A percentile compares a stretch with the other conserved stretches of the same genome.
Conservation (phyloP, 2,797 vertebrate species). For the Chaenodraco wilsoni region DNA sequence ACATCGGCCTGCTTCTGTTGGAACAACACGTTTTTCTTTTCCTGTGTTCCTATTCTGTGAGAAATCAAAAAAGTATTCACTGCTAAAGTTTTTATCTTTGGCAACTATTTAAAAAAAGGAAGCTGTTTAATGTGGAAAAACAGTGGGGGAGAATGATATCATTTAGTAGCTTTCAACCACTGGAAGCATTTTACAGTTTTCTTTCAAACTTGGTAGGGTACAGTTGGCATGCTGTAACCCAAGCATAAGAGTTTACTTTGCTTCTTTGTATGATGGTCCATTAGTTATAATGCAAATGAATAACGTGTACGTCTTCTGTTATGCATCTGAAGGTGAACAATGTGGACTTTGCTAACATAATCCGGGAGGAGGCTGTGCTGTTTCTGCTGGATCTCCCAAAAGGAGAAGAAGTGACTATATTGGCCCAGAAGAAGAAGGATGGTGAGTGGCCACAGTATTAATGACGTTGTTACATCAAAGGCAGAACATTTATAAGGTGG, state of each 20-base stretch:
- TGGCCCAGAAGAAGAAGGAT: conserved; percentile 98
- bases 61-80: conserved; percentile 8
- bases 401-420: conserved; percentile 97
- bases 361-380: conserved; percentile 96
- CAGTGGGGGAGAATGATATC: not conserved
- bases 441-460: conserved; percentile 79
- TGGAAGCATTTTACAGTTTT: not conserved
- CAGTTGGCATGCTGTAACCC: not conserved
- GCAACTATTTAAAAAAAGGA: not conserved
- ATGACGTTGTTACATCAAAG: not conserved
- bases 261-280: not conserved
- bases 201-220: not conserved
- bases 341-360: conserved; percentile 98
- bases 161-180: not conserved
- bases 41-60: conserved; percentile 20
- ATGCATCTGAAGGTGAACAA: conserved; percentile 87
- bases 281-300: not conserved
- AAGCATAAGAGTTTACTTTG: not conserved
- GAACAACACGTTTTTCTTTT: conserved; percentile 13
- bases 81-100: not conserved
- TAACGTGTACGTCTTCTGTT: conserved; percentile 8
- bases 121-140: not conserved
- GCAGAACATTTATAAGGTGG: not conserved
- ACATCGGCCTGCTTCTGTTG: conserved; percentile 48
- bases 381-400: conserved; percentile 96